phyloP scores from a whole-genome alignment of 2,113 vertebrate genomes.

The Glareola pratincola region DNA sequence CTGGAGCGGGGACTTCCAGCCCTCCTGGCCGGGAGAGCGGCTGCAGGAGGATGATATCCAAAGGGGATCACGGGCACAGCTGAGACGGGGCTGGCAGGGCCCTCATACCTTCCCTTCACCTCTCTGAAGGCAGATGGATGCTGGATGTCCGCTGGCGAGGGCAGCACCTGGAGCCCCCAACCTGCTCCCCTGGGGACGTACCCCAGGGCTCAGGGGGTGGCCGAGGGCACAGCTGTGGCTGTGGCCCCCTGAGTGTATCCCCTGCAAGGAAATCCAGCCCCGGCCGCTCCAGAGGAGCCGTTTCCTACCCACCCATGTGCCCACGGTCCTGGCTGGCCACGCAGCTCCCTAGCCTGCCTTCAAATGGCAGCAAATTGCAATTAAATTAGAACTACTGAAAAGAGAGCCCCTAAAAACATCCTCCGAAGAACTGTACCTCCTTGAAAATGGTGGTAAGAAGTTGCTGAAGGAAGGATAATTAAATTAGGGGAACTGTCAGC shows the following conservation, averaged over 20 bases:
- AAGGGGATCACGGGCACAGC: not conserved
- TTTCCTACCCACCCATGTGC: not conserved
- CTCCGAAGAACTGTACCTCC: not conserved
- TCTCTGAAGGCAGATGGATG: not conserved
- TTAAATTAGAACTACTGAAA: not conserved
- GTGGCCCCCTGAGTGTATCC: not conserved
- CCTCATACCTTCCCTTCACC: not conserved
- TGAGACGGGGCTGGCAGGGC: not conserved
- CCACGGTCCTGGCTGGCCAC: accelerated
- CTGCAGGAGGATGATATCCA: not conserved
- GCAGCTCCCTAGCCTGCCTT: not conserved
- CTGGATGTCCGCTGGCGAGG: not conserved
- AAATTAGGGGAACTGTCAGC: not conserved
- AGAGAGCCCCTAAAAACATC: not conserved
- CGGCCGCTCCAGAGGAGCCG: accelerated
- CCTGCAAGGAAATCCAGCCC: not conserved
- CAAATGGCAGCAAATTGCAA: not conserved
- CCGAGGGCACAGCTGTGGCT: not conserved
- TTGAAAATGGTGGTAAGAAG: not conserved
- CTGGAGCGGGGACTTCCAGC: not conserved
- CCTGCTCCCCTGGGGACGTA: not conserved
- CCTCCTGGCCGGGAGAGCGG: accelerated
- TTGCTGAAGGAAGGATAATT: not conserved
- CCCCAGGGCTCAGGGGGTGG: not conserved
- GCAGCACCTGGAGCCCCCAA: not conserved